These are phyloP conservation scores for Galaxea fascicularis DNA, from an alignment of 92 coral and sea anemone genomes.

Conservation along the genomic window DNA sequence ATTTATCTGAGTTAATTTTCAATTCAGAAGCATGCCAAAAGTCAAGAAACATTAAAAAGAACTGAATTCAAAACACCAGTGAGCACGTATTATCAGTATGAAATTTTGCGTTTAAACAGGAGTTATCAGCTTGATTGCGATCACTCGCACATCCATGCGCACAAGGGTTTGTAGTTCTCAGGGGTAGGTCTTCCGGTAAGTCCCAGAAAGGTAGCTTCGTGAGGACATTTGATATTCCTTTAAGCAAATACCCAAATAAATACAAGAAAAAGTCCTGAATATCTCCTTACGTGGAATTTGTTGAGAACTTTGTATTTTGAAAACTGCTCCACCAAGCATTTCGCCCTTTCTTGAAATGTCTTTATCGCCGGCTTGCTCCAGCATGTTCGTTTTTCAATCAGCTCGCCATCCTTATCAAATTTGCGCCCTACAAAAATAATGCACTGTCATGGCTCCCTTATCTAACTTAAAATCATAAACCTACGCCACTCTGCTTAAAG, in stretches of 20 bases:
- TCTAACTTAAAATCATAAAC: neutral
- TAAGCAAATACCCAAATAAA: no score
- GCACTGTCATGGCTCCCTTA: neutral
- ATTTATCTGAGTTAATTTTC: slow-evolving; percentile 56
- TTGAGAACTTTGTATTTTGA: slow-evolving; percentile 86
- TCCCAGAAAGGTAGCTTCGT: no score
- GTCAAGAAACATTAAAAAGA: neutral
- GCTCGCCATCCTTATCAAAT: slow-evolving; percentile 89
- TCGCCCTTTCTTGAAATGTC: slow-evolving; percentile 86
- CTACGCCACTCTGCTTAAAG: neutral
- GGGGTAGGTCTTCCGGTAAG: no score
- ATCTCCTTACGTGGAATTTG: slow-evolving; percentile 85
- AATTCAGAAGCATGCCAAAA: neutral
- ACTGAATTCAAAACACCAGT: neutral
- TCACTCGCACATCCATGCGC: no score
- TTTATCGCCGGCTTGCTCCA: slow-evolving; percentile 92
- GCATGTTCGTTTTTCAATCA: slow-evolving; percentile 77
- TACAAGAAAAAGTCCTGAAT: neutral
- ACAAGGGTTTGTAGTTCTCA: no score
- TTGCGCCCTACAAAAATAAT: slow-evolving; percentile 76
- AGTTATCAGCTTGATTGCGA: no score
- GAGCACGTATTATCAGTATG: neutral
- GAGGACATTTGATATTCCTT: no score
- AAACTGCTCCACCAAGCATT: slow-evolving; percentile 94
- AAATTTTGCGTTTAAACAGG: neutral